Conservation (phyloP, 2,797 vertebrate species). For the Astyanax mexicanus region DNA sequence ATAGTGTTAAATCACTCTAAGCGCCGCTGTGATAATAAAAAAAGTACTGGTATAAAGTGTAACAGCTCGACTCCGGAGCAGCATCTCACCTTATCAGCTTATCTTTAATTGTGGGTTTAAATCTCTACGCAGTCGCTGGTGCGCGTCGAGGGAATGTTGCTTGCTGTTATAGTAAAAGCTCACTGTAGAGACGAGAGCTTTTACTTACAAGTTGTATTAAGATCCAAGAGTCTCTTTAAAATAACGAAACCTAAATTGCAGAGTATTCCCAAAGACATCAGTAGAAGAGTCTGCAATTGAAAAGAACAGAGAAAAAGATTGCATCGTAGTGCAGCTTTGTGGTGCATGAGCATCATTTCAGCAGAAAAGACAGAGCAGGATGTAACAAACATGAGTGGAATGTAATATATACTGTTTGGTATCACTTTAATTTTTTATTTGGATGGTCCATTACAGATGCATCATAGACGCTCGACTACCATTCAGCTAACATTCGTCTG, state of each 20-base stretch:
- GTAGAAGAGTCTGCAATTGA: background rate
- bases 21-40: constrained; percentile 17
- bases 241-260: background rate
- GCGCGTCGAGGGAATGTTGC: background rate
- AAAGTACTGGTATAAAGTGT: constrained; percentile 2
- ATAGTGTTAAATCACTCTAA: background rate
- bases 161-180: background rate
- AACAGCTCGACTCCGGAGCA: constrained; percentile 1
- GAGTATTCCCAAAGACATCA: background rate
- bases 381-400: no score
- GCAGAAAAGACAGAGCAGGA: background rate
- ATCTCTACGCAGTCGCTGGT: constrained; percentile 10
- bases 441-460: no score
- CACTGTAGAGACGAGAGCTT: background rate
- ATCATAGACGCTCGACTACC: no score
- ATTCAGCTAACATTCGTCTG: no score
- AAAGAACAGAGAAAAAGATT: background rate
- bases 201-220: background rate
- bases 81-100: constrained; percentile 7
- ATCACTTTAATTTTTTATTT: no score
- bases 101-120: constrained; percentile 18
- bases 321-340: background rate
- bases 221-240: background rate
- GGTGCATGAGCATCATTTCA: background rate
- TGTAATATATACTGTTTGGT: no score